phyloP scores from a whole-genome alignment of 2,797 vertebrate species.

The Tympanoctomys barrerae region DNA sequence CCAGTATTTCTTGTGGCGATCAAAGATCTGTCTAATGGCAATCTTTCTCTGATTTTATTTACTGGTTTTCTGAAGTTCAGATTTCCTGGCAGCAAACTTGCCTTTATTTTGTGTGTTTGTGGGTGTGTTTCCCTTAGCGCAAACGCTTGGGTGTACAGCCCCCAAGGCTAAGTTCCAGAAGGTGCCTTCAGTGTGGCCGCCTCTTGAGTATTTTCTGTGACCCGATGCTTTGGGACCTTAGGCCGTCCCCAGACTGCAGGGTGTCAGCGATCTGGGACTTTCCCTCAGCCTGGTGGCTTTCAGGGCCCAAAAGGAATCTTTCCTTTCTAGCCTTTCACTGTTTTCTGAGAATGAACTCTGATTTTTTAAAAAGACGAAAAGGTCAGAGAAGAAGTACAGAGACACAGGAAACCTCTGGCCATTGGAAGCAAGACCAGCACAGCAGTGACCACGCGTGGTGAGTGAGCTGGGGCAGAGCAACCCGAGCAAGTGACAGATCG shows the following conservation, averaged over 20 bases:
- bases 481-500: background rate
- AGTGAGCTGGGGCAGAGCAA: background rate
- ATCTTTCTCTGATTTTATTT: background rate
- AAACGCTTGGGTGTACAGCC: background rate
- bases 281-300: background rate
- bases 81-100: background rate
- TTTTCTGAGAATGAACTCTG: background rate
- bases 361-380: background rate
- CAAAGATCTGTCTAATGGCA: background rate
- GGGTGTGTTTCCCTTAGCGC: background rate
- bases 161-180: background rate
- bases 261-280: background rate
- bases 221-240: background rate
- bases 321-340: background rate
- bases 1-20: background rate
- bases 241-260: background rate
- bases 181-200: background rate
- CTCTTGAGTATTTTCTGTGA: background rate
- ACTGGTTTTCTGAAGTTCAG: background rate
- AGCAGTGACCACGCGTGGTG: background rate
- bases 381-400: background rate
- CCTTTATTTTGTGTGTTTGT: background rate
- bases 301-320: background rate
- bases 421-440: background rate
- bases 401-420: no score